Evolutionary conservation across 2,797 vertebrate species (phyloP).

Genomic region (Siniperca undulata): DNA sequence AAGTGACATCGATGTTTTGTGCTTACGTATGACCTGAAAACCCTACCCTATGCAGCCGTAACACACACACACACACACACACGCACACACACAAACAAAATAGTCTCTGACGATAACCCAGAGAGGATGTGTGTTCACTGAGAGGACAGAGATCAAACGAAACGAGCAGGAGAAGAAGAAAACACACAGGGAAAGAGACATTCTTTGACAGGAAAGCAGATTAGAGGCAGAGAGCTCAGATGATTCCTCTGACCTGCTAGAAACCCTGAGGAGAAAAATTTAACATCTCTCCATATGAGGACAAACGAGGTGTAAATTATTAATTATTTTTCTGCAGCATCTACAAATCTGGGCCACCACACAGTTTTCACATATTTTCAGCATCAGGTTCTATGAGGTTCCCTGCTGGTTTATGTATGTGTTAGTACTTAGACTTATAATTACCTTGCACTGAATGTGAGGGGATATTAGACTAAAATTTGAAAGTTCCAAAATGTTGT

Average conservation of each 20-base stretch:
- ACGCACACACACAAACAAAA: constrained; percentile 9
- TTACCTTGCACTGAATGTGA: background rate
- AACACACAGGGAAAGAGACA: constrained; percentile 9
- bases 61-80: constrained; percentile 12
- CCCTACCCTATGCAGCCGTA: background rate
- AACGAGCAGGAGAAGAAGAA: constrained; percentile 26
- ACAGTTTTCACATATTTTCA: constrained; percentile 23
- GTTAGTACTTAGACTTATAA: background rate
- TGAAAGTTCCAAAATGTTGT: background rate
- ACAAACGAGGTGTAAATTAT: constrained; percentile 61
- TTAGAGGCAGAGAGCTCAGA: constrained; percentile 25
- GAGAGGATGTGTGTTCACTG: constrained; percentile 10
- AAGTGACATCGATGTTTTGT: constrained; percentile 4
- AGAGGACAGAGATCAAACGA: constrained; percentile 29
- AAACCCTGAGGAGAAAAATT: constrained; percentile 30
- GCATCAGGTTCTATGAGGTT: constrained; percentile 11
- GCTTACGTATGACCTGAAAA: constrained; percentile 23
- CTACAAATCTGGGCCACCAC: constrained; percentile 41
- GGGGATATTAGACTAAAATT: background rate
- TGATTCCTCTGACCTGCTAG: constrained; percentile 37
- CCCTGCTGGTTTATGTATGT: constrained; percentile 19
- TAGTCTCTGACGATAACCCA: background rate
- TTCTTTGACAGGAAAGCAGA: constrained; percentile 29
- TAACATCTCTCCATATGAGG: constrained; percentile 24
- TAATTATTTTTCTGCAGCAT: constrained; percentile 53